Evolutionary conservation across 2,888 invertebrate species (phyloP).

Genomic region (Pristionchus fissidentatus): DNA sequence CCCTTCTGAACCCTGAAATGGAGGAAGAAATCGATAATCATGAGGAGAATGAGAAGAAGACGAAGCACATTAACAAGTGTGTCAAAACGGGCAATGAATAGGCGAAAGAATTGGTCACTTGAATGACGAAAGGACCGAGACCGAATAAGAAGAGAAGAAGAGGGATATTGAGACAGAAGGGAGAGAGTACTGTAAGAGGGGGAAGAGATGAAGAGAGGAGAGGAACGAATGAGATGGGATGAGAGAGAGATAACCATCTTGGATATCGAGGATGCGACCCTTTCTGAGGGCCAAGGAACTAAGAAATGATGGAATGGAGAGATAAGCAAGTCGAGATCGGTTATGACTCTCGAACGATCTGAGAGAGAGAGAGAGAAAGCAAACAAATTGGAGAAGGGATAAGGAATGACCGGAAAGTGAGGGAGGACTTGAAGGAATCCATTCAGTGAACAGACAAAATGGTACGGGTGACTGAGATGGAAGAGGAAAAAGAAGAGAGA

Average conservation of each 20-base stretch:
- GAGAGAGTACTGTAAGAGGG: neutral
- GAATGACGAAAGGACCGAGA: neutral
- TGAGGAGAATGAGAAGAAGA: too few species aligned
- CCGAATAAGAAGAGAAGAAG: neutral
- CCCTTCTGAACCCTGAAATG: neutral
- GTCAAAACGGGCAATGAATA: neutral
- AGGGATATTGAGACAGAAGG: conserved; percentile 43
- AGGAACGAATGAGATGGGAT: conserved; percentile 39
- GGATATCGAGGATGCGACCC: neutral
- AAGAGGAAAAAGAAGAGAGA: neutral
- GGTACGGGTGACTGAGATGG: neutral
- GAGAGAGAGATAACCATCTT: conserved; percentile 49
- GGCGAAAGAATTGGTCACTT: neutral
- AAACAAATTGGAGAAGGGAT: neutral
- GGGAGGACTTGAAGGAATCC: neutral
- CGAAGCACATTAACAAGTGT: conserved; percentile 13
- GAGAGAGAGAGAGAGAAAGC: neutral
- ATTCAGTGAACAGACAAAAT: neutral
- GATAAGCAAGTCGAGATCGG: neutral
- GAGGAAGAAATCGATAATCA: too few species aligned
- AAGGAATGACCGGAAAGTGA: neutral
- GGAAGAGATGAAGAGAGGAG: conserved; percentile 32
- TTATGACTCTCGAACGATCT: neutral
- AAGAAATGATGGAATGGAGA: conserved; percentile 5
- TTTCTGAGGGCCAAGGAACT: neutral